These are phyloP conservation scores for Volucella inflata DNA, from an alignment of 2,888 invertebrate species.

Conservation along the genomic window DNA sequence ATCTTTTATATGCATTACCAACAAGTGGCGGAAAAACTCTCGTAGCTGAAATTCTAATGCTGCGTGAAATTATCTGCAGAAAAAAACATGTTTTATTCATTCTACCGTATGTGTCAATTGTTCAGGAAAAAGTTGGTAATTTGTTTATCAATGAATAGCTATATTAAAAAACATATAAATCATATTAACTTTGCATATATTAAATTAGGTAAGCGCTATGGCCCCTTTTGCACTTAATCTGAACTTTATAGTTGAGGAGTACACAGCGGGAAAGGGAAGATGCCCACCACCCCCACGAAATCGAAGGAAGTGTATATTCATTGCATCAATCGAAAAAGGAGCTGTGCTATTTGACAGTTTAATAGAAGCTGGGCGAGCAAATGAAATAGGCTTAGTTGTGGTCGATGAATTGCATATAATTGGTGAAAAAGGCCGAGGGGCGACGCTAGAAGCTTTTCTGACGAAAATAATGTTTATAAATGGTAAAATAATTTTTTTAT, in stretches of 20 bases:
- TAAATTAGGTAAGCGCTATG: conserved; percentile 84
- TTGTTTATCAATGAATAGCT: not conserved
- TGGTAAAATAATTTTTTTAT: conserved; percentile 84
- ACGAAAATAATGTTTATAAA: conserved; percentile 90
- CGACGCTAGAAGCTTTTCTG: conserved; percentile 92
- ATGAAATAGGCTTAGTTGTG: conserved; percentile 91
- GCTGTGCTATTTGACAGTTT: conserved; percentile 93
- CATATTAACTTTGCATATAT: not conserved
- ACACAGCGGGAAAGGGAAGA: conserved; percentile 95
- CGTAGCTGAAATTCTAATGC: conserved; percentile 97
- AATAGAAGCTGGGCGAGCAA: conserved; percentile 89
- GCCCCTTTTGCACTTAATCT: conserved; percentile 94
- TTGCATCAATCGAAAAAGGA: conserved; percentile 98
- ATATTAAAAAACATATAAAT: not conserved
- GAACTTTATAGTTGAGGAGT: conserved; percentile 96
- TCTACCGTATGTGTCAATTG: conserved; percentile 97
- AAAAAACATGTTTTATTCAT: conserved; percentile 94
- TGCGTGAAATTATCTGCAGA: conserved; percentile 91
- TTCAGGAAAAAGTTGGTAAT: conserved; percentile 94
- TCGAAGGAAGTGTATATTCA: conserved; percentile 90
- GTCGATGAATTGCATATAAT: conserved; percentile 97
- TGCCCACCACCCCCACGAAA: conserved; percentile 92
- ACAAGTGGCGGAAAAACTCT: conserved; percentile 99
- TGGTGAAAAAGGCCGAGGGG: conserved; percentile 94
- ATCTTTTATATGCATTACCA: conserved; percentile 96